These are phyloP conservation scores for Ameiurus melas DNA, from an alignment of 2,113 vertebrate genomes.

Conservation along the genomic window DNA sequence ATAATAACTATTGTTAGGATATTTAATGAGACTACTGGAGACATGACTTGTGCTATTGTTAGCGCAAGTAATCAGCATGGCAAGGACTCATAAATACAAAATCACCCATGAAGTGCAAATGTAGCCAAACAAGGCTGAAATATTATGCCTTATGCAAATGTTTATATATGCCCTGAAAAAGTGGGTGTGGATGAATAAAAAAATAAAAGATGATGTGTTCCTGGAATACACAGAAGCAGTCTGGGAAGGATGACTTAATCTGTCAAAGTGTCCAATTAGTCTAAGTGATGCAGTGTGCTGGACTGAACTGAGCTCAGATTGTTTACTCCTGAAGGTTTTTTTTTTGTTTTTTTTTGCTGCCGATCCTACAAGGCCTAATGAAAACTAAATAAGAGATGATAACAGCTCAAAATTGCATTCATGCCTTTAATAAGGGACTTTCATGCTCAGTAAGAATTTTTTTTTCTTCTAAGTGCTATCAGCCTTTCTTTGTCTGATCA, in stretches of 20 bases:
- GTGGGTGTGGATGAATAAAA: conserved; percentile 12
- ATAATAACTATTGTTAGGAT: neutral
- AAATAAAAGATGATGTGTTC: neutral
- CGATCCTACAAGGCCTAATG: neutral
- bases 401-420: neutral
- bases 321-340: neutral
- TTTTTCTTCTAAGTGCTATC: neutral
- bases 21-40: neutral
- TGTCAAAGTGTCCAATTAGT: conserved; percentile 30
- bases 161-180: neutral
- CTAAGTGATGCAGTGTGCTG: conserved; percentile 18
- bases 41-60: neutral
- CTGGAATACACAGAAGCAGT: neutral
- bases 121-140: neutral
- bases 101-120: neutral
- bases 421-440: neutral
- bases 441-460: neutral
- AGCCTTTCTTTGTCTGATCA: conserved; percentile 11
- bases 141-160: neutral
- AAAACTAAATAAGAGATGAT: conserved; percentile 19
- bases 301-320: conserved; percentile 1
- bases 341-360: neutral
- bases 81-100: neutral
- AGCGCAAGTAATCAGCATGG: neutral
- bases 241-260: conserved; percentile 10